phyloP scores from a whole-genome alignment of 1,140 invertebrate species.

The Drosophila teissieri region DNA sequence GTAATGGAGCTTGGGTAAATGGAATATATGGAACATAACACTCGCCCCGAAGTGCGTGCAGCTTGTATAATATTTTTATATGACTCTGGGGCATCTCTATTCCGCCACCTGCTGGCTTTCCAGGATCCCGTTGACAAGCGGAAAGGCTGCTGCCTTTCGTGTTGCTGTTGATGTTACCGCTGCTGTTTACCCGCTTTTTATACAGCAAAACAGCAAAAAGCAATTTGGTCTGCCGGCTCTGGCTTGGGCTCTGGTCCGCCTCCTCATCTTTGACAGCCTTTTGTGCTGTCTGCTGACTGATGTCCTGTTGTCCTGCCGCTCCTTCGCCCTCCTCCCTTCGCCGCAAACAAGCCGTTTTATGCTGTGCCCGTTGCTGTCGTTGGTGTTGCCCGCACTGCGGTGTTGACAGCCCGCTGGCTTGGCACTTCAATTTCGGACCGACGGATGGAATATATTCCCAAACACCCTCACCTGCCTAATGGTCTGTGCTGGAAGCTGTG shows the following conservation, averaged over 20 bases:
- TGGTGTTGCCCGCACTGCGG: slow-evolving; percentile 35
- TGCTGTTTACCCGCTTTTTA: slow-evolving; percentile 24
- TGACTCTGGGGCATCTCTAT: slow-evolving; percentile 41
- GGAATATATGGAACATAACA: no score
- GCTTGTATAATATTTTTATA: not conserved
- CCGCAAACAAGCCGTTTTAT: slow-evolving; percentile 47
- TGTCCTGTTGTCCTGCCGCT: slow-evolving; percentile 36
- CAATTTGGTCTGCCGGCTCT: slow-evolving; percentile 68
- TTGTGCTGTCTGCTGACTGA: slow-evolving; percentile 41
- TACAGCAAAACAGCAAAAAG: slow-evolving; percentile 70
- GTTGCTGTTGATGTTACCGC: slow-evolving; percentile 4
- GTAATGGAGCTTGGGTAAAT: no score
- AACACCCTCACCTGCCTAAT: slow-evolving; percentile 69
- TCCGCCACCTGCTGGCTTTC: slow-evolving; percentile 41
- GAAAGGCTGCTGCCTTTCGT: slow-evolving; percentile 6
- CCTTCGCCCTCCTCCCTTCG: slow-evolving; percentile 6
- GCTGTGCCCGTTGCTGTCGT: slow-evolving; percentile 27
- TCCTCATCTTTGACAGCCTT: slow-evolving; percentile 49
- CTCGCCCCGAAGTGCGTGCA: not conserved
- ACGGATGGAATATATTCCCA: slow-evolving; percentile 17
- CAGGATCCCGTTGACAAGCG: slow-evolving; percentile 24
- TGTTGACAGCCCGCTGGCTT: slow-evolving; percentile 76
- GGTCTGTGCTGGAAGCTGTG: slow-evolving; percentile 50
- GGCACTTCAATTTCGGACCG: slow-evolving; percentile 77
- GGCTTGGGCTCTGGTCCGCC: slow-evolving; percentile 33